phyloP scores from a whole-genome alignment of 1,140 invertebrate genomes.

The Hycleus phaleratus region DNA sequence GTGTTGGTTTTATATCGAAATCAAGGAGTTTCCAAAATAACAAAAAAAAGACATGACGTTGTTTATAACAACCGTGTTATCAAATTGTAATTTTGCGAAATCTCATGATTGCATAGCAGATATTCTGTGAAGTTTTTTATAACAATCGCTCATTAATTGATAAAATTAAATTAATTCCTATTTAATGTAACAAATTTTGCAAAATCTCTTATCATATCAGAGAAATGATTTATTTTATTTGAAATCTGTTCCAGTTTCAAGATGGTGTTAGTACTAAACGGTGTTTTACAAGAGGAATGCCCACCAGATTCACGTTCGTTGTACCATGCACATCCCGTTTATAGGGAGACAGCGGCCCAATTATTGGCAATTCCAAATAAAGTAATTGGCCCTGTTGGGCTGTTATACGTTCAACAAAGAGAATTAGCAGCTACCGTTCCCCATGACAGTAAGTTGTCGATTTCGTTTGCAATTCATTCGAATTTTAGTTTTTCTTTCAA shows the following conservation, averaged over 20 bases:
- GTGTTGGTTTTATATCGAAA: too few relatives aligned
- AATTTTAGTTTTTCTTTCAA: neutral
- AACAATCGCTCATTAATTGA: too few relatives aligned
- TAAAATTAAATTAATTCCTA: too few relatives aligned
- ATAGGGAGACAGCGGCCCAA: conserved; percentile 74
- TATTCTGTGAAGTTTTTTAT: too few relatives aligned
- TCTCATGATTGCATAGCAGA: too few relatives aligned
- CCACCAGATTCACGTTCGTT: conserved; percentile 71
- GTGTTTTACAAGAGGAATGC: conserved; percentile 75
- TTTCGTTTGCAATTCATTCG: neutral
- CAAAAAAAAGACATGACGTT: too few relatives aligned
- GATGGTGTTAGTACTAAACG: conserved; percentile 84
- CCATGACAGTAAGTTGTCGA: conserved; percentile 70
- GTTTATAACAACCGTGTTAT: too few relatives aligned
- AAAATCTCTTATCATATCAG: too few relatives aligned
- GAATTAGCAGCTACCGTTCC: conserved; percentile 85
- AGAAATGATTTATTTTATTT: too few relatives aligned
- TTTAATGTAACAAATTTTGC: too few relatives aligned
- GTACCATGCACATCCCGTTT: conserved; percentile 71
- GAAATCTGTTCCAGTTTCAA: conserved; percentile 7
- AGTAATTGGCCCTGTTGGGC: conserved; percentile 71
- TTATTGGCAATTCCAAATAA: conserved; percentile 66
- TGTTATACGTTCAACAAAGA: conserved; percentile 83
- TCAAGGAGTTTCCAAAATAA: too few relatives aligned
- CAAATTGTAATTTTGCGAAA: too few relatives aligned